Base-by-base conservation (phyloP, 2,113 vertebrate genomes). In the Sprattus sprattus region DNA sequence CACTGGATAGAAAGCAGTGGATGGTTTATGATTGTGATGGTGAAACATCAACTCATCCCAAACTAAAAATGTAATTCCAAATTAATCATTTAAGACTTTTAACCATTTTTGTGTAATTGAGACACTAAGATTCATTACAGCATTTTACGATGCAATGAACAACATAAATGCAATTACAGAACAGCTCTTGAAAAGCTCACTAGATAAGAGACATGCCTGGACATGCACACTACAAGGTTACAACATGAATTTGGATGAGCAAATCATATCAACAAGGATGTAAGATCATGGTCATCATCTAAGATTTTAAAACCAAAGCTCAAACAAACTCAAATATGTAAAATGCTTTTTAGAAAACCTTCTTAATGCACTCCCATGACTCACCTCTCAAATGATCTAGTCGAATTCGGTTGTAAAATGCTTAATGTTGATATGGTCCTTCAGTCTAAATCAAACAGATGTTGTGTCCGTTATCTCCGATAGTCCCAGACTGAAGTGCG, bases 401-500 rank as follows among this genome's bases (percentile, higher is more conserved):
- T 78, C 15, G 28, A 39, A 78, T 78, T 13, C 15, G 13, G 71
- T 44, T 78, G 32, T 32, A 67, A 25, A 67, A 25, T n/a, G n/a
- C 28, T 25, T 67, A 28, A 67, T 22, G 60, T 25, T n/a, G n/a
- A 7, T 67, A 67, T 25, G 6, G 64, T 67, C 64, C n/a, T 28
- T 7, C 64, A 8, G n/a, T 67, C 28, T 15, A 78, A 32, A 32
- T 1, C 67, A 28, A 75, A 32, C 67, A 13, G 1, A 78, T 78
- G 71, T 71, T 32, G 64, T 78, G 71, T 78, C 71, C 71, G 71
- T 32, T 32, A 15, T 78, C 71, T 78, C 71, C 28, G 71, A 39
- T 32, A 39, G 71, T 78, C 83, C 78, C 52, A 54, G 87, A 45
- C 52, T 82, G 50, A 87, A 84, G 82, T 88, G 86, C 87, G 85